Evolutionary conservation across 2,113 vertebrate species (phyloP).

Genomic region (Hymenochirus boettgeri): DNA sequence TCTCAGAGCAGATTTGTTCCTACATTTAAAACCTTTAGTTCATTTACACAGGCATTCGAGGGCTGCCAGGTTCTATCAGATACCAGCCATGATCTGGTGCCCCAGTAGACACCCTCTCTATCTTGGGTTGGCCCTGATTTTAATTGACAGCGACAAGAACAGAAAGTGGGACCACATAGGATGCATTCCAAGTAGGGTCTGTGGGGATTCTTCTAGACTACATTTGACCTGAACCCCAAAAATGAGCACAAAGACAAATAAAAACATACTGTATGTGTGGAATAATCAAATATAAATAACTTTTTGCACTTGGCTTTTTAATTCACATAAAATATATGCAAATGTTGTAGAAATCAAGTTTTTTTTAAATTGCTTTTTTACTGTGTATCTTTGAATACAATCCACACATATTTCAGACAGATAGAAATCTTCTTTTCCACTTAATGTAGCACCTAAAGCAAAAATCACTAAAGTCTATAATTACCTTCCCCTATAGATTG

Average conservation of each 20-base stretch:
- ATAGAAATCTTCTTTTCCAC: no score
- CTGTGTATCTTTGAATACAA: no score
- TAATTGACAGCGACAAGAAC: conserved; percentile 49
- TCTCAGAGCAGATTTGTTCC: conserved; percentile 17
- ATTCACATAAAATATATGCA: no score
- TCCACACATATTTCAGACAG: no score
- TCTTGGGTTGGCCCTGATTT: conserved; percentile 41
- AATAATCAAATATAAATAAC: background rate
- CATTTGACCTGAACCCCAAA: conserved; percentile 3
- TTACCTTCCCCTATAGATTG: no score
- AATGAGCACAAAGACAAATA: conserved; percentile 7
- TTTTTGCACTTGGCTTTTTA: conserved; percentile 17
- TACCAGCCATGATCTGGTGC: conserved; percentile 32
- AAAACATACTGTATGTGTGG: no score
- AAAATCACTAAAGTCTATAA: no score
- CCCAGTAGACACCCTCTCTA: conserved; percentile 35
- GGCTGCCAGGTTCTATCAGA: conserved; percentile 37
- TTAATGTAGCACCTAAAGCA: no score
- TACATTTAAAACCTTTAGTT: conserved; percentile 30
- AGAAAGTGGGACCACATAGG: conserved; percentile 19
- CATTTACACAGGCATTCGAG: conserved; percentile 17
- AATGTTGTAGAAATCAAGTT: no score
- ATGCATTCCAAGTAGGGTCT: conserved; percentile 44
- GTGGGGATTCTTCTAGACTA: conserved; percentile 26
- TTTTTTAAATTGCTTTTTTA: no score